Evolutionary conservation across 1,140 invertebrate genomes (phyloP).

Genomic region (Apis laboriosa): DNA sequence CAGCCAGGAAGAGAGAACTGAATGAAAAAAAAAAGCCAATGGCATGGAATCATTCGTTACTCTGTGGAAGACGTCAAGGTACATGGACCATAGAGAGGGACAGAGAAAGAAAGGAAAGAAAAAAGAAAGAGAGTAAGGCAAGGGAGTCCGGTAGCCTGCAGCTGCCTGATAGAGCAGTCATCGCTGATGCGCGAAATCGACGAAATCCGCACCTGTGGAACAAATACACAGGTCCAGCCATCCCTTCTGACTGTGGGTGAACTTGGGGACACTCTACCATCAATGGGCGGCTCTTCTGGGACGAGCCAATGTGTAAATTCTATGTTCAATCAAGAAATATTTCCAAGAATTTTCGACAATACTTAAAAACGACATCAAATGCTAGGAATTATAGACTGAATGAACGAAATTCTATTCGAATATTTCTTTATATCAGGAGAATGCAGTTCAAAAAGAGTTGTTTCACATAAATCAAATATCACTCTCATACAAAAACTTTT

Average conservation of each 20-base stretch:
- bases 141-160: constrained; percentile 40
- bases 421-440: too few relatives aligned
- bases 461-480: too few relatives aligned
- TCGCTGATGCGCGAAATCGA: constrained; percentile 62
- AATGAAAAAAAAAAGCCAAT: constrained; percentile 36
- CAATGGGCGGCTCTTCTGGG: background rate
- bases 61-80: constrained; percentile 48
- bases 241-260: constrained; percentile 8
- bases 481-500: too few relatives aligned
- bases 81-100: constrained; percentile 13
- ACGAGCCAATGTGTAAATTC: background rate
- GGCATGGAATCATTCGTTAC: constrained; percentile 45
- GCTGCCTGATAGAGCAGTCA: constrained; percentile 58
- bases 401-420: too few relatives aligned
- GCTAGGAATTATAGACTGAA: too few relatives aligned
- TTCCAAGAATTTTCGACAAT: too few relatives aligned
- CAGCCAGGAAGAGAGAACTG: constrained; percentile 20
- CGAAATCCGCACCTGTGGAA: constrained; percentile 56
- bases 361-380: too few relatives aligned
- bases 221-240: constrained; percentile 34
- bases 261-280: background rate
- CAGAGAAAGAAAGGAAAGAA: background rate
- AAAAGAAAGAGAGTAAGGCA: background rate
- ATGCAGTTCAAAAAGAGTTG: too few relatives aligned
- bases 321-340: too few relatives aligned